Evolutionary conservation across 2,888 invertebrate species (phyloP).

Genomic region (Diogma glabrata): DNA sequence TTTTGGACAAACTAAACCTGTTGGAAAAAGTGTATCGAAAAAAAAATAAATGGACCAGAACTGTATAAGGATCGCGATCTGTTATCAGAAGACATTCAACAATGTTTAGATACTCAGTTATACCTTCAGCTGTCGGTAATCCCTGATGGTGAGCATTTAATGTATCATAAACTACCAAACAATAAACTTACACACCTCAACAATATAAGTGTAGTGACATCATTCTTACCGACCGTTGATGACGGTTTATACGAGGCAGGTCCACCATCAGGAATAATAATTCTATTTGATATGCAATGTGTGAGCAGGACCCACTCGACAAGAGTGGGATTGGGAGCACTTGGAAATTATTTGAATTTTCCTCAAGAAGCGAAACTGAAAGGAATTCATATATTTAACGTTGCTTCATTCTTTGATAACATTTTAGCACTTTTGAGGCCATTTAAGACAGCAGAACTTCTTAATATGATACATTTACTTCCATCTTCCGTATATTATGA

Average conservation of each 20-base stretch:
- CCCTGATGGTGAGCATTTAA: constrained; percentile 45
- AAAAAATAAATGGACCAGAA: constrained; percentile 48
- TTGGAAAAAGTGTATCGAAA: no score
- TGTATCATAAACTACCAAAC: constrained; percentile 48
- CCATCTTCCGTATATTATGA: constrained; percentile 42
- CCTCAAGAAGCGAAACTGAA: constrained; percentile 56
- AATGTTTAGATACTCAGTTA: constrained; percentile 40
- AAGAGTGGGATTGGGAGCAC: constrained; percentile 42
- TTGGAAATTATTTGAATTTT: constrained; percentile 53
- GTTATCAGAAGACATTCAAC: constrained; percentile 30
- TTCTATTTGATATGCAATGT: constrained; percentile 56
- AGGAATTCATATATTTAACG: constrained; percentile 55
- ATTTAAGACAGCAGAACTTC: constrained; percentile 47
- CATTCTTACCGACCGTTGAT: constrained; percentile 48
- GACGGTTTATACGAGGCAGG: constrained; percentile 45
- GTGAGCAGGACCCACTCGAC: constrained; percentile 49
- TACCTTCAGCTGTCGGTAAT: constrained; percentile 46
- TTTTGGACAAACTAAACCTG: no score
- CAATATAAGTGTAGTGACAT: constrained; percentile 46
- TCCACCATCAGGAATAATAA: constrained; percentile 49
- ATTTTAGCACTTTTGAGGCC: constrained; percentile 45
- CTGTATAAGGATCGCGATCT: constrained; percentile 48
- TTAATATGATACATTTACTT: constrained; percentile 40
- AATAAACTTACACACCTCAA: constrained; percentile 46
- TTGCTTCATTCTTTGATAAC: constrained; percentile 45